Base-by-base conservation (phyloP, 2,113 vertebrate species). In the Ibidorhyncha struthersii region DNA sequence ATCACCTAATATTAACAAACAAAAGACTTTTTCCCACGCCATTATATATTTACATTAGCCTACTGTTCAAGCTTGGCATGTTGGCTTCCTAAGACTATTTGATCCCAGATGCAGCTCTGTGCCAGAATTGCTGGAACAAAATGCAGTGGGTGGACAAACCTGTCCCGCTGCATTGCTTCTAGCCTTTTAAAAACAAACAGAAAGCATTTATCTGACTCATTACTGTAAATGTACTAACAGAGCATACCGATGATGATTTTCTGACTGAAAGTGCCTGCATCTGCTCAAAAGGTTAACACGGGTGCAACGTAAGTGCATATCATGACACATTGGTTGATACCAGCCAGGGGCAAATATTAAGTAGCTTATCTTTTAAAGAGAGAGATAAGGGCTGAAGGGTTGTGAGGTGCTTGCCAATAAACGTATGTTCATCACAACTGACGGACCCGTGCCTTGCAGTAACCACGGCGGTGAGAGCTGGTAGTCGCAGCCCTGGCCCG, bases 121-220 rank as follows among this genome's bases (percentile, higher is more conserved):
- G 93, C 97, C 96, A 96, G 91, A 80, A 82, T 14, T 89, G 92
- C 95, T 97, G 93, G 97, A 98, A 97, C 97, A 92, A 97, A 79
- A 97, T 95, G 96, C 94, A 90, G 96, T 94, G 94, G 97, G 97
- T 96, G 95, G 94, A 96, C 97, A 98, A 98, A 98, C 98, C 98
- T 96, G 98, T 98, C 98, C 89, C 86, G 22, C 98, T 77, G 45
- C 98, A 98, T 98, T 97, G 96, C 96, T 98, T 89, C 93, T 74
- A 76, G 82, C 90, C 97, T 97, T 96, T 85, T 25, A 55, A 96
- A 91, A 96, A 78, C 87, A 91, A 96, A 78, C 87, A 97, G 90
- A 93, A 89, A 94, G 94, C 77, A 91, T 96, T 96, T 95, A 5
- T 96, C 66, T 96, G 81, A 90, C 82, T 96, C 93, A 93, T 80